Base-by-base conservation (phyloP, 2,888 invertebrate species). In the Cinara cedri region DNA sequence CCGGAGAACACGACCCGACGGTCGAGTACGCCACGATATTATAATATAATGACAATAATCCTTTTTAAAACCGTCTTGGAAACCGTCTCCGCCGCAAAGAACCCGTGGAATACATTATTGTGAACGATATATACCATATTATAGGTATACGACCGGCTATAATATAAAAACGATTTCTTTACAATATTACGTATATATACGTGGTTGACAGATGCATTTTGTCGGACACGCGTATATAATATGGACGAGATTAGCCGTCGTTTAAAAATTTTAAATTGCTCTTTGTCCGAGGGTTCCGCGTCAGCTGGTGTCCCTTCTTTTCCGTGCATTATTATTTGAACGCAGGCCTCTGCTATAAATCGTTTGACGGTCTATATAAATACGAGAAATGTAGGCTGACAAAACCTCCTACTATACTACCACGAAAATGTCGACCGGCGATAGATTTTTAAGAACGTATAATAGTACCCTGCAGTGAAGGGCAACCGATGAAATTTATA, bases 261-360 rank as follows among this genome's bases (percentile, higher is more conserved):
- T 68, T 68, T 49, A 68, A 68, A n/a, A 34, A 62, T 42, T 49
- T 49, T 46, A n/a, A n/a, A 62, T 42, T 68, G 66, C 66, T 68
- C 49, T 68, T 19, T 13, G 42, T 24, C 24, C 46, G 24, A 11
- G 8, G 44, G 65, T 44, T 49, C 10, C 24, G 1, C 24, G 10
- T 24, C 46, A 66, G 46, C 46, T 46, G 34, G 46, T 46, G 66
- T 49, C 46, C 66, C 46, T 46, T n/a, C n/a, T n/a, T n/a, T n/a
- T n/a, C n/a, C n/a, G n/a, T n/a, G n/a, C n/a, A n/a, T n/a, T n/a
- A n/a, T n/a, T n/a, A n/a, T n/a, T n/a, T 34, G 16, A 10, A 16
- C 46, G 19, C 24, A 10, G 16, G n/a, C n/a, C 16, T 14, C 24
- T 4, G 14, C 19, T 55, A 4, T 16, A 66, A 66, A 66, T 46